Base-by-base conservation (phyloP, 2,888 invertebrate genomes). In the Diarsia rubi region DNA sequence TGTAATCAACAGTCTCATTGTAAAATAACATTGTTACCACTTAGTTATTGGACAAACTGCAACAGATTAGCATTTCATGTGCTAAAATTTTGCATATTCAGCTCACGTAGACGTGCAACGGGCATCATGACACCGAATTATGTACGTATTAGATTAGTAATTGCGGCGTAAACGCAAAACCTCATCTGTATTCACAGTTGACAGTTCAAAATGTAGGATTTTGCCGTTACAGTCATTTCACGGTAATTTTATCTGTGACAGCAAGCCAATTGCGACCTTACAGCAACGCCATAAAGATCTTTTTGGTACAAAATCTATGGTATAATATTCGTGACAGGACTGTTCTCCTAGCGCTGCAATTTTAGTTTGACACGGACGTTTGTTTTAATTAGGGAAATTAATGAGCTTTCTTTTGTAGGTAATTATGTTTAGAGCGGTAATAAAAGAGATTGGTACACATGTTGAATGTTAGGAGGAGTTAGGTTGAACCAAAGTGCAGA, bases 111-210 rank as follows among this genome's bases (percentile, higher is more conserved):
- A 82, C 73, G 68, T 75, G 62, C 79, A 82, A 80, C 77, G 78
- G 78, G 78, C 73, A 74, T 76, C 83, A 82, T 87, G 88, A 88
- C 88, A 87, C 87, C 84, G 77, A 90, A 92, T 91, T 91, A 90
- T 88, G 87, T 88, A 84, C 84, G 85, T 89, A 90, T 92, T 90
- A 91, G 91, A 90, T 91, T 89, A 89, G 88, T 92, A 91, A 92
- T 92, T 92, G 90, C 88, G 83, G 88, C 84, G 90, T 89, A 91
- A 92, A 91, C 88, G 89, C 84, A 88, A 90, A 91, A 84, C 73
- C 91, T 90, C 88, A 91, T 93, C 87, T 89, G 90, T 91, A 92
- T 91, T 90, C 91, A 84, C 79, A 74, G 75, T 84, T 82, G 86
- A 86, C 81, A 73, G 84, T 81, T 85, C 76, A 79, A 85, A 86